Conservation (phyloP, 2,888 invertebrate genomes). For the Dryadula phaetusa region DNA sequence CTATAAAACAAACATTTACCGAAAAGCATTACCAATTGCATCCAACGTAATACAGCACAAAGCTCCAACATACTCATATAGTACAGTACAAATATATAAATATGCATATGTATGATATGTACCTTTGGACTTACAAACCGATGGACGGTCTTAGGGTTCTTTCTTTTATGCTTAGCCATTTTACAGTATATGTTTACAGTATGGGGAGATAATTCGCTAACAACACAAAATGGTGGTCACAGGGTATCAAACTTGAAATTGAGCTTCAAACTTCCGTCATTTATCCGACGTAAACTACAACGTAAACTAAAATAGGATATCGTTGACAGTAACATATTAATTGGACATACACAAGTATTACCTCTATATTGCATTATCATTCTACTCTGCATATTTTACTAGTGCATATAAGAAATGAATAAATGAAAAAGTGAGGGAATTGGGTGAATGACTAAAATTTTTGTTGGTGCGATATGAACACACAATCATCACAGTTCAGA, state of each 20-base stretch:
- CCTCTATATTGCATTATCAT: no score
- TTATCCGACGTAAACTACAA: slow-evolving; percentile 11
- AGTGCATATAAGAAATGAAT: no score
- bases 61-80: no score
- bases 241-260: slow-evolving; percentile 4
- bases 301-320: not conserved
- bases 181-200: not conserved
- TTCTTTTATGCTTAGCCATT: slow-evolving; percentile 13
- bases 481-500: no score
- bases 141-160: not conserved
- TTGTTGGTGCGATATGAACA: no score
- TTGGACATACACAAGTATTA: not conserved
- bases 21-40: not conserved
- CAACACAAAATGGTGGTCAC: not conserved
- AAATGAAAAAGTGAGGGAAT: no score
- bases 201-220: not conserved
- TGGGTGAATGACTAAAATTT: no score
- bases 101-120: slow-evolving; percentile 3
- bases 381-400: no score
- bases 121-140: not conserved
- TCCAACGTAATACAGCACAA: not conserved
- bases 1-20: no score
- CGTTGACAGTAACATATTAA: not conserved
- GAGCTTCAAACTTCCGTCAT: slow-evolving; percentile 18
- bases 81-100: not conserved